A percentile compares a stretch with the other conserved stretches of the same genome.
These are phyloP conservation scores for Stegophylla sp. DNA, from an alignment of 2,888 invertebrate species.

Conservation along the genomic window DNA sequence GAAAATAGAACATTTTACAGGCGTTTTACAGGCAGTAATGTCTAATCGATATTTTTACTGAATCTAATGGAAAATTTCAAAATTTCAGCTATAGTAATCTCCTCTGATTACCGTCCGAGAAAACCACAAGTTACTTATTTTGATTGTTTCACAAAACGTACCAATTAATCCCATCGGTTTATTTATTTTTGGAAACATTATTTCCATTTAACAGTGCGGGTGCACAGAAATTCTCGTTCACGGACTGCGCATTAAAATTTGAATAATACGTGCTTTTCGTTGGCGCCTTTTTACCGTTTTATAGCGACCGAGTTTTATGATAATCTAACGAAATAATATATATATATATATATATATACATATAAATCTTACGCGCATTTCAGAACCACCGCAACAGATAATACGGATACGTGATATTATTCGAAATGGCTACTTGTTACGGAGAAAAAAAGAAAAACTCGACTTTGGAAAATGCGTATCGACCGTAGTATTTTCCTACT, in stretches of 20 bases:
- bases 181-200: not conserved
- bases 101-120: no score
- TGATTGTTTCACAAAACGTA: no score
- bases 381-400: not conserved
- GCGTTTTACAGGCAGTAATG: no score
- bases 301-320: not conserved
- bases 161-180: not conserved
- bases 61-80: no score
- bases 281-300: not conserved
- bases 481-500: not conserved
- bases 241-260: not conserved
- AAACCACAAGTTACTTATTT: no score
- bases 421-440: constrained; percentile 3
- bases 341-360: not conserved
- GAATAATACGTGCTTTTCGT: not conserved
- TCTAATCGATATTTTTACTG: no score
- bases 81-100: no score
- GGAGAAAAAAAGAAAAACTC: not conserved
- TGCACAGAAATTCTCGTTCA: not conserved
- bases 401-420: constrained; percentile 35
- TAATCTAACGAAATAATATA: constrained; percentile 23
- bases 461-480: not conserved
- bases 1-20: no score
- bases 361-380: constrained; percentile 9
- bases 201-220: not conserved